Evolutionary conservation across 92 coral and sea anemone genomes (phyloP).

Genomic region (Siderastrea radians): DNA sequence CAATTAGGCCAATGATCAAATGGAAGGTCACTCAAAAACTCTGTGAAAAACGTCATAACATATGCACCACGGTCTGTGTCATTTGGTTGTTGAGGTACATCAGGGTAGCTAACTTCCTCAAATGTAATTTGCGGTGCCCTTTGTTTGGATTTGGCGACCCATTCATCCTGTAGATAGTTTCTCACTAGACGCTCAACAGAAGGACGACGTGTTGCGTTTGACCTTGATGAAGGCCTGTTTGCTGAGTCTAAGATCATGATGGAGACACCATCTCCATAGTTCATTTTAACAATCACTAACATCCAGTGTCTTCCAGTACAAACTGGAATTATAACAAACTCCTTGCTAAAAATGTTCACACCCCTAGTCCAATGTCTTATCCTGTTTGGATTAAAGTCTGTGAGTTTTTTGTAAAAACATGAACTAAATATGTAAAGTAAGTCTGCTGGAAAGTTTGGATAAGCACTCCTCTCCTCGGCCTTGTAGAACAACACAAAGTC

Average conservation of each 20-base stretch:
- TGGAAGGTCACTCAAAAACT: background rate
- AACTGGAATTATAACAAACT: slow-evolving; percentile 14
- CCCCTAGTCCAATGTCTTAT: slow-evolving; percentile 10
- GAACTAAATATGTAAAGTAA: background rate
- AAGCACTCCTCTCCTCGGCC: slow-evolving; percentile 1
- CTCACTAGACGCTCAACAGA: background rate
- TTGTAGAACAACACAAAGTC: slow-evolving; percentile 13
- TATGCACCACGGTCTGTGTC: background rate
- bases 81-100: slow-evolving; percentile 10
- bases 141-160: slow-evolving; percentile 1
- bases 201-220: background rate
- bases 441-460: background rate
- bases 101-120: background rate
- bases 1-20: no score
- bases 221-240: background rate
- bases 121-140: background rate
- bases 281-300: slow-evolving; percentile 13
- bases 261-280: background rate
- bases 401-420: slow-evolving; percentile 23
- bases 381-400: slow-evolving; percentile 2
- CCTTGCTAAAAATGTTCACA: background rate
- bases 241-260: slow-evolving; percentile 11
- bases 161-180: slow-evolving; percentile 8
- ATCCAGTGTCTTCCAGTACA: slow-evolving; percentile 16
- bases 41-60: background rate